Conservation (phyloP, 2,113 vertebrate genomes). For the Asarcornis scutulata region DNA sequence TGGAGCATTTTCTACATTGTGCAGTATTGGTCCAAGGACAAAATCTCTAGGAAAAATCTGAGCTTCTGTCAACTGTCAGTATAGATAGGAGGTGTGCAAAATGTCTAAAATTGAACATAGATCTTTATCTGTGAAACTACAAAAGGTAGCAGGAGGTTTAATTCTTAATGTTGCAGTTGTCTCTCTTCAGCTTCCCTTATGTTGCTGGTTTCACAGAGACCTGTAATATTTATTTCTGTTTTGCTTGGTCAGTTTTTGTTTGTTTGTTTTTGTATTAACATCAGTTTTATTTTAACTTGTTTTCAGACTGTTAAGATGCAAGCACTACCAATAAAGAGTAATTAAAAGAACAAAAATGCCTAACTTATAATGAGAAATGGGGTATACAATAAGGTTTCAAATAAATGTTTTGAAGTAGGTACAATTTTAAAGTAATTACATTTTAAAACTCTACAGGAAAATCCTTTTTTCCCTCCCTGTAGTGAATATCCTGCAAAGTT, state of each 20-base stretch:
- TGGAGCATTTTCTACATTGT: not conserved
- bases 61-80: not conserved
- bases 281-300: not conserved
- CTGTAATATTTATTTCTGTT: not conserved
- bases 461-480: not conserved
- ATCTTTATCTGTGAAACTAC: not conserved
- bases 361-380: not conserved
- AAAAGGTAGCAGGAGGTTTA: not conserved
- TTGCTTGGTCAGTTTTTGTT: not conserved
- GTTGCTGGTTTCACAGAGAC: not conserved
- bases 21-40: not conserved
- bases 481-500: not conserved
- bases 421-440: slow-evolving; percentile 1
- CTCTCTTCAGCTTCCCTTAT: not conserved
- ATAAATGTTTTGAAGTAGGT: not conserved
- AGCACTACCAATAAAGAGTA: slow-evolving; percentile 6
- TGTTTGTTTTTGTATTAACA: not conserved
- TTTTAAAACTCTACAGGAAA: not conserved
- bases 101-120: not conserved
- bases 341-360: not conserved
- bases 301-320: slow-evolving; percentile 1
- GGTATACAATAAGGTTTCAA: not conserved
- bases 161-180: not conserved
- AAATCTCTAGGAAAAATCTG: not conserved
- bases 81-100: not conserved